Evolutionary conservation across 1,140 invertebrate genomes (phyloP).

Genomic region (Microplitis demolitor): DNA sequence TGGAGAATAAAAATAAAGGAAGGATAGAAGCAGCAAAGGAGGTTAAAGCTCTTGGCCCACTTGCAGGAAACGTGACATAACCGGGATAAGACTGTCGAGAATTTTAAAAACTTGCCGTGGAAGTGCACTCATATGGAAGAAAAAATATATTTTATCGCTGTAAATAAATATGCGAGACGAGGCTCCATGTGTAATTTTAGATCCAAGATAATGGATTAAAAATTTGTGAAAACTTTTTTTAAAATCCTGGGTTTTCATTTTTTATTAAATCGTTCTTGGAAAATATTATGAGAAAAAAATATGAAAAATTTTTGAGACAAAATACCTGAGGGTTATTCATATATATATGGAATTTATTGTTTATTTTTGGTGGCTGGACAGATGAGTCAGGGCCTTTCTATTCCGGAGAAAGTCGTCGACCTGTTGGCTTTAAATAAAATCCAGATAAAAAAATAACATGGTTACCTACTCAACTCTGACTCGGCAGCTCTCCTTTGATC

Average conservation of each 20-base stretch:
- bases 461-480: too few relatives aligned
- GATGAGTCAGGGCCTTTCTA: conserved; percentile 28
- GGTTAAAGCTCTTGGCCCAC: conserved; percentile 9
- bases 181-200: not conserved
- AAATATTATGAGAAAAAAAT: too few relatives aligned
- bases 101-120: conserved; percentile 1
- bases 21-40: not conserved
- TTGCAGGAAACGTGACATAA: conserved; percentile 12
- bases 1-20: not conserved
- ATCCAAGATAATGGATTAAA: too few relatives aligned
- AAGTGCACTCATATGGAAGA: not conserved
- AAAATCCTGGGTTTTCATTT: too few relatives aligned
- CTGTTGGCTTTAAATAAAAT: not conserved
- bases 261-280: too few relatives aligned
- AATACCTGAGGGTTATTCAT: not conserved
- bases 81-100: not conserved
- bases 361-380: not conserved
- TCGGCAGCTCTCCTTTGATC: too few relatives aligned
- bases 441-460: not conserved
- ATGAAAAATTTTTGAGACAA: too few relatives aligned
- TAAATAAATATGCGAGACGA: too few relatives aligned
- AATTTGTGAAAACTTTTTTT: not conserved
- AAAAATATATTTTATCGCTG: too few relatives aligned
- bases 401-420: conserved; percentile 35
- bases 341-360: not conserved